Conservation (phyloP, 2,113 vertebrate species). For the Scolopax mira region DNA sequence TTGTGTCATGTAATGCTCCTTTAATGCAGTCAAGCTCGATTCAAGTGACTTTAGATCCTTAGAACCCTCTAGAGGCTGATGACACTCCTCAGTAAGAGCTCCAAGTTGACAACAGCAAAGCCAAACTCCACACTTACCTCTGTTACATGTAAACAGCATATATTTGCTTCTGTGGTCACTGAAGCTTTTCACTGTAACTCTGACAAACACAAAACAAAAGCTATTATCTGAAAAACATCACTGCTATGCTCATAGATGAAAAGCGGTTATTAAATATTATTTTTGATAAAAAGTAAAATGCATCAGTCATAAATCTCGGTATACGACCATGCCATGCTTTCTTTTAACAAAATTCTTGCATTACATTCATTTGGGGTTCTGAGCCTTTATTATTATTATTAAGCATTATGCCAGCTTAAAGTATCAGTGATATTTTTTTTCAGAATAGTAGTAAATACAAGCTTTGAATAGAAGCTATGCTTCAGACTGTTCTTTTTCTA, state of each 20-base stretch:
- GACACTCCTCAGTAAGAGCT: constrained; percentile 68
- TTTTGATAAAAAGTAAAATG: not conserved
- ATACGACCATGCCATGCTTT: not conserved
- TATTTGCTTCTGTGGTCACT: not conserved
- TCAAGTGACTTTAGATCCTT: constrained; percentile 75
- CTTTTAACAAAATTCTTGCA: not conserved
- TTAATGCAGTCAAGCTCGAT: constrained; percentile 76
- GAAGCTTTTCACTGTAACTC: not conserved
- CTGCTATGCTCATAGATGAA: not conserved
- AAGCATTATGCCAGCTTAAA: not conserved
- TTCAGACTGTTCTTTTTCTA: not conserved
- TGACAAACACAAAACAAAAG: not conserved
- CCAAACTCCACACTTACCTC: not conserved
- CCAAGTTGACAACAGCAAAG: constrained; percentile 56
- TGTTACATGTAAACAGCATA: not conserved
- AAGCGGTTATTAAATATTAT: not conserved
- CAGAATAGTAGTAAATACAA: not conserved
- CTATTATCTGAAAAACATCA: not conserved
- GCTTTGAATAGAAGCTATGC: not conserved
- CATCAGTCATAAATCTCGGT: not conserved
- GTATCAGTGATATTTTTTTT: not conserved
- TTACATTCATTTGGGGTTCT: not conserved
- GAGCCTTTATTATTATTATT: not conserved
- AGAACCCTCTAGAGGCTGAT: constrained; percentile 77
- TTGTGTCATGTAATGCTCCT: constrained; percentile 73